Evolutionary conservation across 2,113 vertebrate genomes (phyloP).

Genomic region (Pteropus alecto): DNA sequence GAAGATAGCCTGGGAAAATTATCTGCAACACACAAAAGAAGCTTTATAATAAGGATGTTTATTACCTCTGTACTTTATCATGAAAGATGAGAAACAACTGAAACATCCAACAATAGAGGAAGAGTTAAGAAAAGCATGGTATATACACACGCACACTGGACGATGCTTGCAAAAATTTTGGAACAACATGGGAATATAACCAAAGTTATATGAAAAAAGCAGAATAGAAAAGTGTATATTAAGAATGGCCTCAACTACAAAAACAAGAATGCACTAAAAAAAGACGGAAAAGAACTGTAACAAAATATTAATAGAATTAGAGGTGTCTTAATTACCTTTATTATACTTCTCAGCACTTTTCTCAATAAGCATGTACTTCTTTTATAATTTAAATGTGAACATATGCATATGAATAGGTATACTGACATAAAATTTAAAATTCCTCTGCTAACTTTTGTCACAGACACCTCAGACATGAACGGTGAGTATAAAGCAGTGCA

Average conservation of each 20-base stretch:
- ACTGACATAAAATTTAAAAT: accelerated
- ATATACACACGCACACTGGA: neutral
- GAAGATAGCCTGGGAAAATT: neutral
- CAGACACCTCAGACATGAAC: neutral
- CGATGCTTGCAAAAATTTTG: neutral
- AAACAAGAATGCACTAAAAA: neutral
- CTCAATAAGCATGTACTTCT: neutral
- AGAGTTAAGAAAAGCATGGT: neutral
- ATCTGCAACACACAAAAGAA: neutral
- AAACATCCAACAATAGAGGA: neutral
- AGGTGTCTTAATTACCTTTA: neutral
- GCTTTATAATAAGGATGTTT: neutral
- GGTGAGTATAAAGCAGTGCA: neutral
- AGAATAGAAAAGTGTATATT: neutral
- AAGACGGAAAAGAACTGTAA: neutral
- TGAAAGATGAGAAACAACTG: neutral
- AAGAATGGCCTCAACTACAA: neutral
- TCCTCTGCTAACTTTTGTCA: neutral
- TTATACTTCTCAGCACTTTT: neutral
- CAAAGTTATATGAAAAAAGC: neutral
- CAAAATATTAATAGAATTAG: neutral
- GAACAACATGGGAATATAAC: neutral
- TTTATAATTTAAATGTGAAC: neutral
- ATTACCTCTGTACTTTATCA: neutral
- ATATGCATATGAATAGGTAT: neutral